Percentiles rank a stretch among this genome's conserved stretches.
Evolutionary conservation across 2,797 vertebrate species (phyloP).

Genomic region (Cuniculus paca): DNA sequence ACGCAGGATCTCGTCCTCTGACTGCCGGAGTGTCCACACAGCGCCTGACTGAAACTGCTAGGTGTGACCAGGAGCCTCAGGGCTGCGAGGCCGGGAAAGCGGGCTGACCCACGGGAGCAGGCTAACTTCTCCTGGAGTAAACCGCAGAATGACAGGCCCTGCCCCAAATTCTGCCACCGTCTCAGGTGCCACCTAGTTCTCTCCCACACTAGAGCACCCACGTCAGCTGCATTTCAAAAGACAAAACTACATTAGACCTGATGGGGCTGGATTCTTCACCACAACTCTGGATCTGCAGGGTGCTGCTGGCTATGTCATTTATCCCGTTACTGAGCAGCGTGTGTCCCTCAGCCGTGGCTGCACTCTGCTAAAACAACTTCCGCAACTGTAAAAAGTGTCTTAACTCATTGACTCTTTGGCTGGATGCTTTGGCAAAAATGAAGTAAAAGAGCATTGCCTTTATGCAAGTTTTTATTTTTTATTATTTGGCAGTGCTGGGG

Average conservation of each 20-base stretch:
- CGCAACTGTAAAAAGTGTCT: neutral
- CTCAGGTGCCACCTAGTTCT: neutral
- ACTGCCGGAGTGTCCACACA: neutral
- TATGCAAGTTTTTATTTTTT: neutral
- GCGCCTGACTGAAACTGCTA: constrained; percentile 33
- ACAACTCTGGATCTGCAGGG: neutral
- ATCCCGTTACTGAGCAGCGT: neutral
- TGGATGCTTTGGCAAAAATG: neutral
- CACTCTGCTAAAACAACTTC: neutral
- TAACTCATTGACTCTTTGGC: neutral
- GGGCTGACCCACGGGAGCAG: neutral
- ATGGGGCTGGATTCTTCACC: neutral
- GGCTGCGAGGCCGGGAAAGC: neutral
- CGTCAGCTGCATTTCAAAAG: neutral
- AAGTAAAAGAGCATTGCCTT: neutral
- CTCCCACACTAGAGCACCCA: neutral
- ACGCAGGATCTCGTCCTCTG: no score
- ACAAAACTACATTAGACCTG: neutral
- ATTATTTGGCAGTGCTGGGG: neutral
- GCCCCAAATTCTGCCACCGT: neutral
- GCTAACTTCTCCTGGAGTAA: neutral
- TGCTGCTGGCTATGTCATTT: neutral
- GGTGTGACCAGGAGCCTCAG: constrained; percentile 5
- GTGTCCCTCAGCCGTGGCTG: neutral
- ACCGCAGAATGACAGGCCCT: neutral